Percentiles rank a stretch among this genome's conserved stretches.
These are phyloP conservation scores for Dromas ardeola DNA, from an alignment of 2,113 vertebrate genomes.

Conservation along the genomic window DNA sequence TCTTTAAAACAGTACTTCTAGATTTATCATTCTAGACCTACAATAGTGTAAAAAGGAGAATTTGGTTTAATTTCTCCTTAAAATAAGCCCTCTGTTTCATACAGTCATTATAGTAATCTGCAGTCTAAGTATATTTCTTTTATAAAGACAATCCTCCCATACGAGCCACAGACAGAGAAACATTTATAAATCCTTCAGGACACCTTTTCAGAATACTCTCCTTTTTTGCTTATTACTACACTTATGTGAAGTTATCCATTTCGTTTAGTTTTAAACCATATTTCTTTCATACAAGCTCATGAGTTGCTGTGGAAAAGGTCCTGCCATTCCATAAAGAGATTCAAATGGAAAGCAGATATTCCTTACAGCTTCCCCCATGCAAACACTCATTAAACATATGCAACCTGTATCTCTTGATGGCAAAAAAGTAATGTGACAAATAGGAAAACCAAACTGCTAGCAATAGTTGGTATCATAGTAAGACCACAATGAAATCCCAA, in stretches of 20 bases:
- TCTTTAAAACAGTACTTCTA: not conserved
- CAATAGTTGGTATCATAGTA: not conserved
- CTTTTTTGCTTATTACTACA: not conserved
- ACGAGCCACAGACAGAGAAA: not conserved
- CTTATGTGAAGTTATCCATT: not conserved
- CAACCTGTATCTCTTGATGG: not conserved
- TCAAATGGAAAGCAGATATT: not conserved
- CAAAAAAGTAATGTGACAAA: not conserved
- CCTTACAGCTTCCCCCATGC: not conserved
- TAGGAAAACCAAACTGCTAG: not conserved
- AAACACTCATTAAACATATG: not conserved
- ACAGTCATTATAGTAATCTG: not conserved
- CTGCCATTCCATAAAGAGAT: not conserved
- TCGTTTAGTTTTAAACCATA: not conserved
- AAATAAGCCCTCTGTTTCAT: not conserved
- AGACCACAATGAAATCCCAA: not conserved
- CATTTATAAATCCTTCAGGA: not conserved
- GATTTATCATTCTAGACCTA: not conserved
- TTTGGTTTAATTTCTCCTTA: not conserved
- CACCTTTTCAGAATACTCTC: not conserved
- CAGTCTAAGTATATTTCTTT: not conserved
- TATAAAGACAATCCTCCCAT: not conserved
- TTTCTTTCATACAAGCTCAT: not conserved
- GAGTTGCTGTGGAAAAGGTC: not conserved
- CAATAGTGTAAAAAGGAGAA: not conserved